These are phyloP conservation scores for Capitulum mitella DNA, from an alignment of 2,888 invertebrate genomes.

Conservation along the genomic window DNA sequence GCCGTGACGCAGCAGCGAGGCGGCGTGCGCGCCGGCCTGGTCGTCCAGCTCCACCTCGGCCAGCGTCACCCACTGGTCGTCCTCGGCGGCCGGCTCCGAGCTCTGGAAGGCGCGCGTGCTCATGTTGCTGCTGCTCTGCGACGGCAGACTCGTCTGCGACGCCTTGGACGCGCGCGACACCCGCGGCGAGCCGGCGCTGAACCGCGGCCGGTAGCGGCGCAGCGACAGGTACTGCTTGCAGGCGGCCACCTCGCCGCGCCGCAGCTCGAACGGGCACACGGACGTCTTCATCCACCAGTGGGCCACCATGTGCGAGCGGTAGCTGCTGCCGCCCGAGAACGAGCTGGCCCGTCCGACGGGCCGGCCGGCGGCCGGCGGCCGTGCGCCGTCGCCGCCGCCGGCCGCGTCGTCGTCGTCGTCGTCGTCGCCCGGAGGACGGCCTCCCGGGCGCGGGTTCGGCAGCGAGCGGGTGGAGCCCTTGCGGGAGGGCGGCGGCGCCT, in stretches of 20 bases:
- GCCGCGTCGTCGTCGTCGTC: not conserved
- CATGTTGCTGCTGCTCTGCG: not conserved
- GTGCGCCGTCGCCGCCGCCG: not conserved
- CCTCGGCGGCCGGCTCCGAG: slow-evolving; percentile 8
- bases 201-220: not conserved
- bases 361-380: not conserved
- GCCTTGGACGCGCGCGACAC: not conserved
- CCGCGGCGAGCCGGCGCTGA: not conserved
- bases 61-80: slow-evolving; percentile 17
- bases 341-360: not conserved
- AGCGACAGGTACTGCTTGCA: not conserved
- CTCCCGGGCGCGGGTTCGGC: not conserved
- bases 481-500: slow-evolving; percentile 27
- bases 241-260: not conserved
- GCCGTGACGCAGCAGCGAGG: not conserved
- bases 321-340: slow-evolving; percentile 41
- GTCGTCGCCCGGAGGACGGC: not conserved
- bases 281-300: slow-evolving; percentile 91
- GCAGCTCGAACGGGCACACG: slow-evolving; percentile 42
- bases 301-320: slow-evolving; percentile 76
- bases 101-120: not conserved
- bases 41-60: slow-evolving; percentile 17
- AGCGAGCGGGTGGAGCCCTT: slow-evolving; percentile 31
- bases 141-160: not conserved
- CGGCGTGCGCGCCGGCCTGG: not conserved